Evolutionary conservation across 2,113 vertebrate genomes (phyloP).

Genomic region (Romanogobio albipinnatus): DNA sequence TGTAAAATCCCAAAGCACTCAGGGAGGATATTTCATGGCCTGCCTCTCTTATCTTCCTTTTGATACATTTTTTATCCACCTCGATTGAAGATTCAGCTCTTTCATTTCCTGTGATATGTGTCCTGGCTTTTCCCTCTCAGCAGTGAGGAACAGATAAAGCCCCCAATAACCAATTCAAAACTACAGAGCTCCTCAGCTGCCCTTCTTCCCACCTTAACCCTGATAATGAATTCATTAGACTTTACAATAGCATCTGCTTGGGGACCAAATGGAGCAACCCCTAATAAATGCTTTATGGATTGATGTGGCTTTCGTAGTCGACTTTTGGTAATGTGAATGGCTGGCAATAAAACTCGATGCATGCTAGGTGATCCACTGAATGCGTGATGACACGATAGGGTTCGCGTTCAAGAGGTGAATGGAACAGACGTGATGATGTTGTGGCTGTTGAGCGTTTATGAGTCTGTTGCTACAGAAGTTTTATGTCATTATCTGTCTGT

Average conservation of each 20-base stretch:
- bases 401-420: background rate
- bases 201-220: constrained; percentile 52
- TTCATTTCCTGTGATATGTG: constrained; percentile 65
- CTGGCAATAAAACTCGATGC: constrained; percentile 1
- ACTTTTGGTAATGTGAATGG: constrained; percentile 29
- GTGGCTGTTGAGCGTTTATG: background rate
- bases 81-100: constrained; percentile 65
- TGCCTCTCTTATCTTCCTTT: constrained; percentile 62
- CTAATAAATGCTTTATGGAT: constrained; percentile 53
- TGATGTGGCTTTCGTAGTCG: constrained; percentile 40
- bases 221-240: constrained; percentile 61
- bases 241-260: constrained; percentile 45
- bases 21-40: constrained; percentile 62
- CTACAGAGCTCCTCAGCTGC: constrained; percentile 43
- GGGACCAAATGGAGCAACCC: constrained; percentile 37
- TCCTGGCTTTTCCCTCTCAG: constrained; percentile 55
- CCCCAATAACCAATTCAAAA: constrained; percentile 62
- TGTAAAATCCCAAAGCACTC: constrained; percentile 60
- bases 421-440: background rate
- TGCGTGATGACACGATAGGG: background rate
- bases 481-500: background rate
- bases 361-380: background rate
- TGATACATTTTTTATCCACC: constrained; percentile 65
- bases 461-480: background rate
- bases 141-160: constrained; percentile 55